Base-by-base conservation (phyloP, 2,113 vertebrate species). In the Nycticebus coucang region DNA sequence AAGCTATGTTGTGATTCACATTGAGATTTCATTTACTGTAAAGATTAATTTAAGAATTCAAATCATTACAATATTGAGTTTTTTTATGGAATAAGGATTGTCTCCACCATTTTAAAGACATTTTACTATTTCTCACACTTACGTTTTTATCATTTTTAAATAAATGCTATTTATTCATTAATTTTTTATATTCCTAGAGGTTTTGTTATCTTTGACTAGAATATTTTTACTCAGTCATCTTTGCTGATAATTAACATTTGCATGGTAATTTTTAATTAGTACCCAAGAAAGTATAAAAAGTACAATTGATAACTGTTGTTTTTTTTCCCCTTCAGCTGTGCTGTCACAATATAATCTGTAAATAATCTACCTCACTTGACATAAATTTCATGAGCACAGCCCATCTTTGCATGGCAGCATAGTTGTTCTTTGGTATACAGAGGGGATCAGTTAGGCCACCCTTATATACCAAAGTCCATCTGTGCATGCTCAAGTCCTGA, bases 31-130 rank as follows among this genome's bases (percentile, higher is more conserved):
- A 83, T 62, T 72, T 91, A 60, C 53, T 57, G 28, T 41, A 79
- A 13, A 81, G 18, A 91, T 86, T 60, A 93, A 91, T 80, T 86
- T 91, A 78, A 90, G 26, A 89, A 95, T 87, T 89, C 81, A 45
- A 88, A 41, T 59, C 33, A n/a, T 87, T 88, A 21, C 1, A 45
- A 7, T 69, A 66, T 14, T 74, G 55, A 91, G n/a, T 84, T 19
- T 64, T 93, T 30, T 26, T 79, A 22, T 53, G n/a, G 8, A 60
- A 33, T 11, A 53, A 77, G 24, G 1, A 1, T 64, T 37, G 19
- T 33, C 13, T 81, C 9, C 6, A 24, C 4, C 13, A 55, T 69
- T 74, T 89, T 81, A 89, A 74, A 90, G 26, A 35, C 22, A 66
- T 14, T 41, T 69, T 37, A 21, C 68, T 50, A 60, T 81, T 75